Conservation (phyloP, 2,113 vertebrate species). For the Phaethon lepturus region DNA sequence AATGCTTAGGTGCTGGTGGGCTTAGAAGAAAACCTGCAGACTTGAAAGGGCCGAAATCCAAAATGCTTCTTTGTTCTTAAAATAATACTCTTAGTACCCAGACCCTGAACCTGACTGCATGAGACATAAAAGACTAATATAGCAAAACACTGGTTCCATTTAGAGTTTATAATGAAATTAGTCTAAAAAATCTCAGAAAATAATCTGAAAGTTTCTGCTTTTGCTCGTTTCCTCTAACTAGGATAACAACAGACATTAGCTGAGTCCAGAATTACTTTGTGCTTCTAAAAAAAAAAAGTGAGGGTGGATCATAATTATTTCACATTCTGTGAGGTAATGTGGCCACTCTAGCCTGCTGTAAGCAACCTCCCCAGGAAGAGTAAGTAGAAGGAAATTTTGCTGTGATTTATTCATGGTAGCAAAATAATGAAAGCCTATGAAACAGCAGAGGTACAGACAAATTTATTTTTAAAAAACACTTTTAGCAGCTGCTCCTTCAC, state of each 20-base stretch:
- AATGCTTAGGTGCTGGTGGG: neutral
- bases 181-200: neutral
- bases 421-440: constrained; percentile 37
- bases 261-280: neutral
- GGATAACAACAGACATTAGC: neutral
- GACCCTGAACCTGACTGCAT: neutral
- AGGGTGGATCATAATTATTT: neutral
- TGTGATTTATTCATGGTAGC: constrained; percentile 5
- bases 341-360: neutral
- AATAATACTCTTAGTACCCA: neutral
- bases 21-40: neutral
- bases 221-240: neutral
- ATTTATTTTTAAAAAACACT: neutral
- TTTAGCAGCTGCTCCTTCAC: constrained; percentile 40
- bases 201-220: neutral
- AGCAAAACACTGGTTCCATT: neutral
- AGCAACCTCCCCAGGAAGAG: neutral
- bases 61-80: neutral
- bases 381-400: neutral
- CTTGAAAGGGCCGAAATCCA: neutral
- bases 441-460: constrained; percentile 13
- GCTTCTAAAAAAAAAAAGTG: neutral
- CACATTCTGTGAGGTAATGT: neutral
- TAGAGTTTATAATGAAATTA: neutral
- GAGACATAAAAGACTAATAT: neutral